Conservation (phyloP, 2,113 vertebrate species). For the Microtus pennsylvanicus region DNA sequence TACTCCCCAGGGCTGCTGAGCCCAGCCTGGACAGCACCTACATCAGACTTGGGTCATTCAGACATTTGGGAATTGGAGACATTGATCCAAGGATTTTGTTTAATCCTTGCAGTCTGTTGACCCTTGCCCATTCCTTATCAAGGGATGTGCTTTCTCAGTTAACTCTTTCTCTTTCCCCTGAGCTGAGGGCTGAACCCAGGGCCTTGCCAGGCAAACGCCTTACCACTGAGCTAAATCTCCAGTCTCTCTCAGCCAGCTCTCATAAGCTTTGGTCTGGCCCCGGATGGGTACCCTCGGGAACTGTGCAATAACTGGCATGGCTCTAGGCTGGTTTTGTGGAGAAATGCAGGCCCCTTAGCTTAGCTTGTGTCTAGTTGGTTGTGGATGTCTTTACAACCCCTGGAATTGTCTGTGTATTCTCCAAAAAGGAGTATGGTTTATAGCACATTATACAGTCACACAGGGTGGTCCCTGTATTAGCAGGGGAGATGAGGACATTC, state of each 20-base stretch:
- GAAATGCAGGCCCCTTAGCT: no score
- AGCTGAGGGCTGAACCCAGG: background rate
- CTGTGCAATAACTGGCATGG: no score
- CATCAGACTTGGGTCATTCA: rapidly evolving
- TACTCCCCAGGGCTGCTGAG: background rate
- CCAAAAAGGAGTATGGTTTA: no score
- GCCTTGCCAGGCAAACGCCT: background rate
- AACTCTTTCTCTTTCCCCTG: background rate
- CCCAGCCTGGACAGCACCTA: background rate
- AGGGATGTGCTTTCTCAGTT: background rate
- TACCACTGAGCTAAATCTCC: background rate
- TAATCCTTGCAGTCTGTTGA: background rate
- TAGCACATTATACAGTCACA: no score
- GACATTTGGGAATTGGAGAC: background rate
- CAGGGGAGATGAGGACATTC: background rate
- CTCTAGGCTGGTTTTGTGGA: no score
- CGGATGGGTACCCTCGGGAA: background rate
- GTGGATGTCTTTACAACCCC: no score
- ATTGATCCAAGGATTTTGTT: background rate
- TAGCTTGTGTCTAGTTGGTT: background rate
- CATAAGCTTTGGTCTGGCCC: background rate
- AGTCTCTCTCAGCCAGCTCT: background rate
- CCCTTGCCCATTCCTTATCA: background rate
- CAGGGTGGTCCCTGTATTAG: no score
- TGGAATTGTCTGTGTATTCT: no score